These are phyloP conservation scores for Chrysolina haemoptera DNA, from an alignment of 2,888 invertebrate genomes.

Conservation along the genomic window DNA sequence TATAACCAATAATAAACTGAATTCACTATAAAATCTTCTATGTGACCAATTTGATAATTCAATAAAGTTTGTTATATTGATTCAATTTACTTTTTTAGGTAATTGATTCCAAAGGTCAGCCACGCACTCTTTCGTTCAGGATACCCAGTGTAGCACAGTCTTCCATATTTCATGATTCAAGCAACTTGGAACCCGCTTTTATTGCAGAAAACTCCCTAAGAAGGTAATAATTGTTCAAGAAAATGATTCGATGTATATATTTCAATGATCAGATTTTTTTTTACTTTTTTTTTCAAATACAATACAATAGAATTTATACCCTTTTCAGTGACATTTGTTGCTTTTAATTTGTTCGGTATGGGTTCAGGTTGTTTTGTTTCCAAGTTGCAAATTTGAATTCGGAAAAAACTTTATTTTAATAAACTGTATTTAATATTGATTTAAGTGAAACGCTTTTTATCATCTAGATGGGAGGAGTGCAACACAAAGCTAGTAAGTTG, in stretches of 20 bases:
- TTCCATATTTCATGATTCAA: slow-evolving; percentile 93
- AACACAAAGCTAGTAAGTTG: slow-evolving; percentile 90
- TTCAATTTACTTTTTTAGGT: slow-evolving; percentile 63
- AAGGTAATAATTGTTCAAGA: slow-evolving; percentile 65
- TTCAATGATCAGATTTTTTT: background rate
- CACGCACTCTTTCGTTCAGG: slow-evolving; percentile 88
- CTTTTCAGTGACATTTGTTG: background rate
- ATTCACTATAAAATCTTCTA: no score
- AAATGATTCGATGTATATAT: background rate
- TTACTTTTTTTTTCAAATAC: background rate
- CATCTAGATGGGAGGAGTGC: slow-evolving; percentile 82
- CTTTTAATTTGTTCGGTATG: background rate
- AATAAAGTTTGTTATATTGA: no score
- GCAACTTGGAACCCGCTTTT: slow-evolving; percentile 83
- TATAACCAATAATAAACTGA: no score
- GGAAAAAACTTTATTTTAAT: no score
- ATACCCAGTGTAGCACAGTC: slow-evolving; percentile 92
- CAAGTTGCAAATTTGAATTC: no score
- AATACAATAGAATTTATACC: background rate
- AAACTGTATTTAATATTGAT: background rate
- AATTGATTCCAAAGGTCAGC: slow-evolving; percentile 87
- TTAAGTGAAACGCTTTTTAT: background rate
- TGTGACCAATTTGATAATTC: no score
- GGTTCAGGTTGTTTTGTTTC: no score
- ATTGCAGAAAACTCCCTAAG: slow-evolving; percentile 88